Conservation (phyloP, 2,888 invertebrate species). For the Stenotaenia linearis region DNA sequence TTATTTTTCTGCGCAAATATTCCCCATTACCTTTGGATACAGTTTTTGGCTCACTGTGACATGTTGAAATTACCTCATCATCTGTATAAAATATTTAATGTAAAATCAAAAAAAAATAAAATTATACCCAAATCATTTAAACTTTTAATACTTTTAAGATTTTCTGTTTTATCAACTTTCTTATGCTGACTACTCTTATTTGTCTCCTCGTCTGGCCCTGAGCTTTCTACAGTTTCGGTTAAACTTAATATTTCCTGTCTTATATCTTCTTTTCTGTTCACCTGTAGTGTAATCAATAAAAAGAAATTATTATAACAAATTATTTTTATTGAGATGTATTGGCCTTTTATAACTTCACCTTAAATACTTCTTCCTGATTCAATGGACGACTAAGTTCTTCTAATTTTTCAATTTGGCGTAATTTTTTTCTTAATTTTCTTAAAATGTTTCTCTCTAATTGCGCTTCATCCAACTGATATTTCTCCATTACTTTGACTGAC, state of each 20-base stretch:
- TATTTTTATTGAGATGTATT: too few relatives aligned
- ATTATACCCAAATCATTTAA: too few relatives aligned
- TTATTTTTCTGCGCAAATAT: neutral
- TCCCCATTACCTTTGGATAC: neutral
- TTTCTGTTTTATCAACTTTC: neutral
- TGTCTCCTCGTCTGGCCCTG: neutral
- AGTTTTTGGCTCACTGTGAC: neutral
- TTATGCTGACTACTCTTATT: too few relatives aligned
- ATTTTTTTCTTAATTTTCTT: conserved; percentile 35
- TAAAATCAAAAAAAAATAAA: too few relatives aligned
- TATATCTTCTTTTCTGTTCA: neutral
- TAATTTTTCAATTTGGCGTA: conserved; percentile 34
- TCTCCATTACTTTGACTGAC: too few relatives aligned
- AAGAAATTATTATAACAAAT: too few relatives aligned
- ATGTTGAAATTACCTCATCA: neutral
- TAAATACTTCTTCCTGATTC: conserved; percentile 32
- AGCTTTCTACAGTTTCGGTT: neutral
- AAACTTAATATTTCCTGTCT: neutral
- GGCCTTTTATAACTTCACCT: too few relatives aligned
- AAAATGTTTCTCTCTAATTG: neutral
- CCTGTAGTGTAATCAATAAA: too few relatives aligned
- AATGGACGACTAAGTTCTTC: conserved; percentile 28
- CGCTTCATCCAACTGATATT: neutral
- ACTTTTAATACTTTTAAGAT: too few relatives aligned
- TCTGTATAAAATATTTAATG: too few relatives aligned